These are phyloP conservation scores for Metopolophium dirhodum DNA, from an alignment of 1,140 invertebrate species.

Conservation along the genomic window DNA sequence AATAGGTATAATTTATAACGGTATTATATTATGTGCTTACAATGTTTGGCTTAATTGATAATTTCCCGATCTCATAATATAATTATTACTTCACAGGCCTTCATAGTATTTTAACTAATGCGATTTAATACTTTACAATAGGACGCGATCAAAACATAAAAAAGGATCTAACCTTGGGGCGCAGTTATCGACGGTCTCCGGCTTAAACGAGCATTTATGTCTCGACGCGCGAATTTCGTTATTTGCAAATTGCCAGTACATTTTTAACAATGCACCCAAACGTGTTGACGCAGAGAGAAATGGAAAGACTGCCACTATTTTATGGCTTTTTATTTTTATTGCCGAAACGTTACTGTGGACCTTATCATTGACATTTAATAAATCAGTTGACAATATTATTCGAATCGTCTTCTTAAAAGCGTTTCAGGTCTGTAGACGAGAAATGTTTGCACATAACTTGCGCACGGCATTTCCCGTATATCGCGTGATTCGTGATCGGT, in stretches of 20 bases:
- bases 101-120: no score
- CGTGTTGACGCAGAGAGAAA: neutral
- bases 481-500: neutral
- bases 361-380: neutral
- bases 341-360: neutral
- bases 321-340: neutral
- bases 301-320: neutral
- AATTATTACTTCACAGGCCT: no score
- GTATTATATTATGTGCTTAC: no score
- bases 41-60: no score
- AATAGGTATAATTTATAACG: no score
- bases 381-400: neutral
- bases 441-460: neutral
- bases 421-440: neutral
- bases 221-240: neutral
- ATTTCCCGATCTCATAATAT: no score
- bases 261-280: neutral
- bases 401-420: neutral
- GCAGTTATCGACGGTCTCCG: no score
- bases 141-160: no score
- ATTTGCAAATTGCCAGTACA: neutral
- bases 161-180: no score
- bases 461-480: neutral
- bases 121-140: no score
- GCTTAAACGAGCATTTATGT: neutral